Base-by-base conservation (phyloP, 2,888 invertebrate species). In the Amphipyra tragopoginis region DNA sequence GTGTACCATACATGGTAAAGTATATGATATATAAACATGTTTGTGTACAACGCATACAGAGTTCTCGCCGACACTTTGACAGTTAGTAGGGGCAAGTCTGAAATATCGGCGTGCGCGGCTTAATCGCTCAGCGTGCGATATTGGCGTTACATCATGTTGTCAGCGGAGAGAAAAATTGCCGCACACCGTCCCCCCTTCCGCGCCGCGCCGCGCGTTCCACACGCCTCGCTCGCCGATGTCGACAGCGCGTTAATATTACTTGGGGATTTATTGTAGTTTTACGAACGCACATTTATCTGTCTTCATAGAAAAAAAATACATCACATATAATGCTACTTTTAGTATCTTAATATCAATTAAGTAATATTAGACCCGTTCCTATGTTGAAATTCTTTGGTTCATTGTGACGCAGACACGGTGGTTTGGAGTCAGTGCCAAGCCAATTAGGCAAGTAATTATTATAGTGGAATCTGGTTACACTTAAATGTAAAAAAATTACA, bases 131-230 rank as follows among this genome's bases (percentile, higher is more conserved):
- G 93, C 89, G 93, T 91, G 92, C 92, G 93, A 93, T 94, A 94
- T 94, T 94, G 94, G 93, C 93, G 93, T 94, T 94, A 94, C 94
- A 93, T 93, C 93, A 93, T 93, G 93, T 94, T 94, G 94, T 94
- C 94, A 94, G 93, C 92, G 89, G 85, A 90, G 93, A 94, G 94
- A 94, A 93, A 94, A 94, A 94, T 93, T 93, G 93, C 92, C 89
- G 88, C 90, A 85, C 88, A 87, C 86, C 87, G 82, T 84, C 81
- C 87, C 84, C 83, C 79, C 74, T 36, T 34, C 72, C 77, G 76
- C 73, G 67, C 80, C 63, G 72, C 76, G 80, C 72, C 82, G 80
- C 77, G 80, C 81, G 81, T 81, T 81, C 82, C 87, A 83, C 83
- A 81, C 83, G 84, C 85, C 79, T 77, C 82, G 79, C 81, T 82